Percentiles rank a stretch among this genome's conserved stretches.
Evolutionary conservation across 2,113 vertebrate genomes (phyloP).

Genomic region (Mirza zaza): DNA sequence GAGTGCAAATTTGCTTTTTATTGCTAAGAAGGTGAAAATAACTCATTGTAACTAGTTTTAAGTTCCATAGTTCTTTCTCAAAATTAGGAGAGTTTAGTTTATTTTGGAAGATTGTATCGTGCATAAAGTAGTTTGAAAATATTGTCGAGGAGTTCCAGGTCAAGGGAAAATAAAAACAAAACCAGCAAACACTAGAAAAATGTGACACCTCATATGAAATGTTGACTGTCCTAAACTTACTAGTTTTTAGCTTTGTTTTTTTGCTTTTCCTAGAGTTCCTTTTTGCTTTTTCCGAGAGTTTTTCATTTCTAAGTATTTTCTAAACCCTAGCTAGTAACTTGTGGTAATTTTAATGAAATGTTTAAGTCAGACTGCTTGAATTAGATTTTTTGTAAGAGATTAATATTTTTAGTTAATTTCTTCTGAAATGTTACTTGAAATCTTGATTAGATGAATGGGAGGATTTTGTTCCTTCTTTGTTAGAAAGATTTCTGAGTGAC

Average conservation of each 20-base stretch:
- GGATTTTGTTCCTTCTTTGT: background rate
- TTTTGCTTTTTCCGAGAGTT: background rate
- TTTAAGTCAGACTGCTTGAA: conserved; percentile 43
- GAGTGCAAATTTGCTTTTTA: background rate
- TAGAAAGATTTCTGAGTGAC: conserved; percentile 6
- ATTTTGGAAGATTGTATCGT: background rate
- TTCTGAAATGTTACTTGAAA: conserved; percentile 18
- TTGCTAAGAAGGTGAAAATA: conserved; percentile 30
- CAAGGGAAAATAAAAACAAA: conserved; percentile 21
- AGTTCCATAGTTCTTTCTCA: background rate
- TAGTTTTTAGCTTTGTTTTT: conserved; percentile 12
- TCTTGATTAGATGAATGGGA: background rate
- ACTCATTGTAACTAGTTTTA: background rate
- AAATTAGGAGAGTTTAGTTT: background rate
- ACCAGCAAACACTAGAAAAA: background rate
- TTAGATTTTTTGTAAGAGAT: conserved; percentile 38
- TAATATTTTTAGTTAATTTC: conserved; percentile 18
- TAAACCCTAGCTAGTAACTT: background rate
- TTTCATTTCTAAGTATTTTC: conserved; percentile 41
- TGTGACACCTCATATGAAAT: background rate
- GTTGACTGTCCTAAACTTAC: background rate
- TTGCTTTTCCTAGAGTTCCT: background rate
- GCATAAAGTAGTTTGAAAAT: background rate
- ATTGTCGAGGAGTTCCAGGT: background rate
- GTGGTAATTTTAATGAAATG: conserved; percentile 21